Evolutionary conservation across 1,140 invertebrate genomes (phyloP).

Genomic region (Neuroterus valhalla): DNA sequence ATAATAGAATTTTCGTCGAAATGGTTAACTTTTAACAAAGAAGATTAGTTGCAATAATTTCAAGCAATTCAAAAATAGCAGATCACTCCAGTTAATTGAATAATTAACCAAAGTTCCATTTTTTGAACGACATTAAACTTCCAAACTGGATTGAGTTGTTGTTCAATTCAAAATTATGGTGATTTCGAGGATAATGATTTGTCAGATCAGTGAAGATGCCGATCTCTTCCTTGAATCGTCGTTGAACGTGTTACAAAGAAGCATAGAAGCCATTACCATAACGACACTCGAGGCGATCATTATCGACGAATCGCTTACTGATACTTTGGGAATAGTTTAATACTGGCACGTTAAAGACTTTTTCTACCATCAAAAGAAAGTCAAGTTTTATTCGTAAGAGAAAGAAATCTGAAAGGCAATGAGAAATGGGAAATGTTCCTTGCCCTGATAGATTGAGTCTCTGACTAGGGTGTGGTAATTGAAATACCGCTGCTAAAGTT

Average conservation of each 20-base stretch:
- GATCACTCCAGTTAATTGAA: too few relatives aligned
- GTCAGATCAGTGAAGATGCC: slow-evolving; percentile 1
- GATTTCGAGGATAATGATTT: too few relatives aligned
- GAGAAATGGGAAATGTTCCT: background rate
- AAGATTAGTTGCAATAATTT: too few relatives aligned
- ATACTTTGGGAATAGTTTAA: slow-evolving; percentile 23
- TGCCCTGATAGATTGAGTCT: background rate
- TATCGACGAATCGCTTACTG: slow-evolving; percentile 25
- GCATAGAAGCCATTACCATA: slow-evolving; percentile 11
- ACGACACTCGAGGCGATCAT: slow-evolving; percentile 24
- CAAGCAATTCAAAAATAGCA: too few relatives aligned
- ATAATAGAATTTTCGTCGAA: too few relatives aligned
- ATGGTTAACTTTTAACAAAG: too few relatives aligned
- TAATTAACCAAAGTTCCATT: too few relatives aligned
- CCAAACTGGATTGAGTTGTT: too few relatives aligned
- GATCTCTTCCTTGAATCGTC: slow-evolving; percentile 7
- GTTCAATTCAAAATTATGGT: too few relatives aligned
- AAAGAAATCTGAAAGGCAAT: slow-evolving; percentile 8
- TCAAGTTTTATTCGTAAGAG: background rate
- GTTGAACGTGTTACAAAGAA: slow-evolving; percentile 16
- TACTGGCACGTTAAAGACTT: background rate
- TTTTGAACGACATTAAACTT: too few relatives aligned
- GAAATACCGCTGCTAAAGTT: too few relatives aligned
- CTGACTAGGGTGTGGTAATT: background rate
- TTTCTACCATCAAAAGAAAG: slow-evolving; percentile 5